These are phyloP conservation scores for Drosophila seguyi DNA, from an alignment of 1,140 invertebrate genomes.

Conservation along the genomic window DNA sequence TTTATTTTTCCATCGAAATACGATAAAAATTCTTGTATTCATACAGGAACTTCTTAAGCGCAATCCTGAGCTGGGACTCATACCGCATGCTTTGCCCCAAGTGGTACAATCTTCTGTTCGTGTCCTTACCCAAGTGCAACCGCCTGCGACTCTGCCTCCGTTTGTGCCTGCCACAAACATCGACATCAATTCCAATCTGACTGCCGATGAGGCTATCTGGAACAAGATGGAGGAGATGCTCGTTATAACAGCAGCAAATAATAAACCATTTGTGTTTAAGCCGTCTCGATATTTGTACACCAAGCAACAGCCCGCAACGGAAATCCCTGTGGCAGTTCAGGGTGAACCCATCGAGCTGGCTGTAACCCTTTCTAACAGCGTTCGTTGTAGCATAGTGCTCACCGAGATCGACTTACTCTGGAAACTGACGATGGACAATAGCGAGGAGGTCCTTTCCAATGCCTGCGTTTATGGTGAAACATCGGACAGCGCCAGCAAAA, in stretches of 20 bases:
- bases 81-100: conserved; percentile 78
- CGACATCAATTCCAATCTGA: conserved; percentile 86
- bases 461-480: conserved; percentile 74
- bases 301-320: conserved; percentile 88
- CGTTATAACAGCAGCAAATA: conserved; percentile 89
- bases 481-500: conserved; percentile 67
- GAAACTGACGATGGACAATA: conserved; percentile 87
- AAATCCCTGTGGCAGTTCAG: conserved; percentile 89
- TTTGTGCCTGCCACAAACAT: conserved; percentile 89
- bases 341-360: conserved; percentile 93
- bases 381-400: conserved; percentile 59
- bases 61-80: conserved; percentile 71
- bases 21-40: neutral
- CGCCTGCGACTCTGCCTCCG: conserved; percentile 86
- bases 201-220: conserved; percentile 87
- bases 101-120: conserved; percentile 77
- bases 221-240: conserved; percentile 92
- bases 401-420: conserved; percentile 90
- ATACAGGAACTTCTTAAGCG: conserved; percentile 71
- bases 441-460: conserved; percentile 84
- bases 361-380: conserved; percentile 90
- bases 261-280: conserved; percentile 91
- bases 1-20: neutral
- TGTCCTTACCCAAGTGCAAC: conserved; percentile 74
- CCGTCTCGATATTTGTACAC: conserved; percentile 90